A percentile compares a stretch with the other conserved stretches of the same genome.
Evolutionary conservation across 2,888 invertebrate genomes (phyloP).

Genomic region (Protodeltote pygarga): DNA sequence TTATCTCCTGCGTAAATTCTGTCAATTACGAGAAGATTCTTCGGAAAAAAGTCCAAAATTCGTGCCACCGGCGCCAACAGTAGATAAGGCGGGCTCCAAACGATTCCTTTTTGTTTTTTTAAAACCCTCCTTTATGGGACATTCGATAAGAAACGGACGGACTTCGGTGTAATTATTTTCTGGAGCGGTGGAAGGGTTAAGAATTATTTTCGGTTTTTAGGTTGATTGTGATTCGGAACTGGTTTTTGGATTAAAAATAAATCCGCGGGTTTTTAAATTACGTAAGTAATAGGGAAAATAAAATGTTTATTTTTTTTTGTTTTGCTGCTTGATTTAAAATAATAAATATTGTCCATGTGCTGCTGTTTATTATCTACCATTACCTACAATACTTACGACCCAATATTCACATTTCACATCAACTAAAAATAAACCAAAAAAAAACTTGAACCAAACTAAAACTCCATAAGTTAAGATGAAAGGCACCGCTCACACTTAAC

Average conservation of each 20-base stretch:
- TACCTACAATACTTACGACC: no score
- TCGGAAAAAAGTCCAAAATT: constrained; percentile 45
- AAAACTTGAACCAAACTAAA: no score
- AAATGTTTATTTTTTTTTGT: no score
- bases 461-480: no score
- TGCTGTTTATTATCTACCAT: no score
- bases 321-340: no score
- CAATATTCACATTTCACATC: no score
- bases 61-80: constrained; percentile 59
- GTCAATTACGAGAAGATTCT: constrained; percentile 55
- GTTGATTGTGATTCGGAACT: background rate
- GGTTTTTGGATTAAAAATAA: no score
- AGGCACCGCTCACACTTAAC: constrained; percentile 29
- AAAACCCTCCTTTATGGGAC: constrained; percentile 53
- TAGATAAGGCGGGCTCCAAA: constrained; percentile 51
- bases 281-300: no score
- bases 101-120: constrained; percentile 48
- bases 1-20: constrained; percentile 59
- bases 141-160: constrained; percentile 49
- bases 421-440: no score
- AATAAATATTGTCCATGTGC: no score
- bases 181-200: constrained; percentile 34
- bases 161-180: constrained; percentile 46
- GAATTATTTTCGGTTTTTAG: background rate
- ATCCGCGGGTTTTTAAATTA: no score